Evolutionary conservation across 2,797 vertebrate species (phyloP).

Genomic region (Artibeus jamaicensis): DNA sequence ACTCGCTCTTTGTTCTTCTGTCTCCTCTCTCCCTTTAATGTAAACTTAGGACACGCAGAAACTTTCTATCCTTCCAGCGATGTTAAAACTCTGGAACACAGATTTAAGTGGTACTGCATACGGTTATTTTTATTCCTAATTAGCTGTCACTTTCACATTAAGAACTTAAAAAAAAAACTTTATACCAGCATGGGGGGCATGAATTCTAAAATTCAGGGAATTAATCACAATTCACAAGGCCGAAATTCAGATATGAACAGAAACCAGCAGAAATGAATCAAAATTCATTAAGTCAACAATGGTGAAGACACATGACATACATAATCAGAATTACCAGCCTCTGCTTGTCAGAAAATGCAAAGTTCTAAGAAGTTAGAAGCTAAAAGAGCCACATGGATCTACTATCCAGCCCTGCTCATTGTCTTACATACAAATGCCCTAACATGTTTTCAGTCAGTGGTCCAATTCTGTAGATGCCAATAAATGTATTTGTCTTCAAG

Average conservation of each 20-base stretch:
- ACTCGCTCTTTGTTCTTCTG: conserved; percentile 30
- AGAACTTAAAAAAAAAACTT: conserved; percentile 37
- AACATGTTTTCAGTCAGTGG: conserved; percentile 38
- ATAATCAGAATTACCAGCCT: neutral
- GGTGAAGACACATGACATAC: neutral
- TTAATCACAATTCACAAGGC: neutral
- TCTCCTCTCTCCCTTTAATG: conserved; percentile 10
- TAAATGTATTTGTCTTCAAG: conserved; percentile 42
- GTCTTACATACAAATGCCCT: neutral
- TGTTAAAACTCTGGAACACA: neutral
- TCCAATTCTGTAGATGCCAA: conserved; percentile 41
- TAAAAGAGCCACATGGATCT: neutral
- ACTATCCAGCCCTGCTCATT: neutral
- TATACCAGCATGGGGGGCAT: neutral
- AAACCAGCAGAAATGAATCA: conserved; percentile 29
- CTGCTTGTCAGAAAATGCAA: conserved; percentile 1
- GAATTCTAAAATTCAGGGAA: conserved; percentile 24
- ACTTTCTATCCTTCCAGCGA: conserved; percentile 19
- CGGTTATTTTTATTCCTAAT: conserved; percentile 44
- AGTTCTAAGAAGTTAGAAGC: neutral
- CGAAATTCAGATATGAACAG: conserved; percentile 17
- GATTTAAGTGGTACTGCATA: neutral
- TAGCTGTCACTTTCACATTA: conserved; percentile 38
- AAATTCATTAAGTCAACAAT: conserved; percentile 4
- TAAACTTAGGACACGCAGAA: conserved; percentile 42